phyloP scores from a whole-genome alignment of 2,113 vertebrate species.

The Turdus rufiventris region DNA sequence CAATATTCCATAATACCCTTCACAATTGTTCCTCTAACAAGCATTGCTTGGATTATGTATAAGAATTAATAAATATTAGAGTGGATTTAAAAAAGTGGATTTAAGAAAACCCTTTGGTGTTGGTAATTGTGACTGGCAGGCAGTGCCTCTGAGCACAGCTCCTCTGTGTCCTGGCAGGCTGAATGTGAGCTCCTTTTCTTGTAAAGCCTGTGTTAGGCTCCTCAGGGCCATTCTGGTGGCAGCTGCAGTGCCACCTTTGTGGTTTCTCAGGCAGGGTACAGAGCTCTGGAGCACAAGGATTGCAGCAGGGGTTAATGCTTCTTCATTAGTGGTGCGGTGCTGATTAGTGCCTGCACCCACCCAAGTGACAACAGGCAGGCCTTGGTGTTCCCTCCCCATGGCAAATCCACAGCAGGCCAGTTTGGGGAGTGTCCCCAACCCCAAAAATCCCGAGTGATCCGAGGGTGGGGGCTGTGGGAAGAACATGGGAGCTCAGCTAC shows the following conservation, averaged over 20 bases:
- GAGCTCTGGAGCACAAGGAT: neutral
- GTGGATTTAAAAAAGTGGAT: neutral
- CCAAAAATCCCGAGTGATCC: neutral
- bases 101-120: neutral
- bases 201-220: fast-evolving
- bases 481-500: neutral
- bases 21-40: neutral
- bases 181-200: neutral
- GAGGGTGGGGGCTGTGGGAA: neutral
- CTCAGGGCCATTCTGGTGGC: neutral
- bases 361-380: neutral
- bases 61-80: neutral
- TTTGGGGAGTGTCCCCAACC: neutral
- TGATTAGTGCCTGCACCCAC: neutral
- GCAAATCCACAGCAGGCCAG: neutral
- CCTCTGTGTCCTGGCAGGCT: neutral
- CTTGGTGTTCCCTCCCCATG: neutral
- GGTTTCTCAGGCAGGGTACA: neutral
- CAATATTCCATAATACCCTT: neutral
- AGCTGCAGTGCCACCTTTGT: neutral
- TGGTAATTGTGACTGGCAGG: neutral
- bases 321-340: neutral
- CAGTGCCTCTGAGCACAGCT: fast-evolving
- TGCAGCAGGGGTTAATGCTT: fast-evolving
- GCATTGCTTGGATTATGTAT: neutral